These are phyloP conservation scores for Synchiropus splendidus DNA, from an alignment of 2,113 vertebrate genomes.

Conservation along the genomic window DNA sequence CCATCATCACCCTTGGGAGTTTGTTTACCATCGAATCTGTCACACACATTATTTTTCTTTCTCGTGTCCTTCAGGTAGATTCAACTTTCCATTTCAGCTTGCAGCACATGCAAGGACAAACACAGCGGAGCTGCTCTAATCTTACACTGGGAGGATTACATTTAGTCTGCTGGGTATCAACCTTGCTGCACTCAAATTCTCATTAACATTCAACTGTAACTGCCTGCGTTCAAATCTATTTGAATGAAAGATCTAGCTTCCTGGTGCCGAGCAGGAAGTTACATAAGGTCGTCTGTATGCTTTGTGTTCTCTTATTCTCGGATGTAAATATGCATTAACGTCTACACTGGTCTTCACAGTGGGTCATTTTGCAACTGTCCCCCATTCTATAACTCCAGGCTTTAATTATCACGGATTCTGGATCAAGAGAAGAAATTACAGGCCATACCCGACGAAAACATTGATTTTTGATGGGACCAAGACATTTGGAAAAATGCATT, in stretches of 20 bases:
- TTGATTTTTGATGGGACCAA: too few species aligned
- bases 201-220: constrained; percentile 24
- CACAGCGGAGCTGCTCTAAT: not conserved
- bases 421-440: too few species aligned
- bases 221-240: constrained; percentile 18
- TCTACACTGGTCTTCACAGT: too few species aligned
- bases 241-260: constrained; percentile 13
- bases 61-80: constrained; percentile 3
- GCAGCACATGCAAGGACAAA: constrained; percentile 3
- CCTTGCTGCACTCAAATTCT: constrained; percentile 11
- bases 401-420: too few species aligned
- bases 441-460: too few species aligned
- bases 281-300: constrained; percentile 33
- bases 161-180: constrained; percentile 12
- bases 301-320: constrained; percentile 11
- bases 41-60: constrained; percentile 1
- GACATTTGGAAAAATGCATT: too few species aligned
- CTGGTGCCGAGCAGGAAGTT: not conserved
- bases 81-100: constrained; percentile 5
- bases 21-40: not conserved
- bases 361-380: too few species aligned
- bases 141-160: constrained; percentile 11
- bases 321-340: constrained; percentile 34
- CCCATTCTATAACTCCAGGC: too few species aligned
- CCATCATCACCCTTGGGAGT: not conserved